Evolutionary conservation across 2,113 vertebrate genomes (phyloP).

Genomic region (Dasyornis broadbenti): DNA sequence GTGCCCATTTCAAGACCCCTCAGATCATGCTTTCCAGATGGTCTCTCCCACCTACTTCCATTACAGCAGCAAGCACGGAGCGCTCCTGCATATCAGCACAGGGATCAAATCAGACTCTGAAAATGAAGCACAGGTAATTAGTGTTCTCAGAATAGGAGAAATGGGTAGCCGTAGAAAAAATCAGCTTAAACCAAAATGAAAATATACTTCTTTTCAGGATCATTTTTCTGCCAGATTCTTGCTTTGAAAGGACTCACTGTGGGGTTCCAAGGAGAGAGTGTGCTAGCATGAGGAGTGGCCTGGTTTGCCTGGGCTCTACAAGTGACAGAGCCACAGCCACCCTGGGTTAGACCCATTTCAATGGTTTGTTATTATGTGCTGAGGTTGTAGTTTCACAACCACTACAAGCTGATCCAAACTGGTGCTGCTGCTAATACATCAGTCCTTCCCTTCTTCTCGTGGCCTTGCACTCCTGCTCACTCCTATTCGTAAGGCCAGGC

Average conservation of each 20-base stretch:
- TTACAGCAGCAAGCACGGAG: neutral
- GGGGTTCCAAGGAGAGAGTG: neutral
- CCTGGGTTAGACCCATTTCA: neutral
- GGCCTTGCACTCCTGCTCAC: neutral
- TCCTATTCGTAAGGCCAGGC: neutral
- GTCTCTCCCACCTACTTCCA: neutral
- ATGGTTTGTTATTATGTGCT: neutral
- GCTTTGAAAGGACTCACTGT: neutral
- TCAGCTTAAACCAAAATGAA: neutral
- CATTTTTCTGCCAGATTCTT: neutral
- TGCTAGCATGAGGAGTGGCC: neutral
- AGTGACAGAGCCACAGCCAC: neutral
- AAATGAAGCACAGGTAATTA: neutral
- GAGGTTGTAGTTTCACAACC: neutral
- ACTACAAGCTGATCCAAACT: neutral
- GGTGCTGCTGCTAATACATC: neutral
- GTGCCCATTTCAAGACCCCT: neutral
- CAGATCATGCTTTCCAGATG: neutral
- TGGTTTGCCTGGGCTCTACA: neutral
- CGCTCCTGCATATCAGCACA: rapidly evolving
- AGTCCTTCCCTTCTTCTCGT: neutral
- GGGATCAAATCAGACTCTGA: neutral
- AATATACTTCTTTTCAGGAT: neutral
- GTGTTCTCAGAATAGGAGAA: neutral
- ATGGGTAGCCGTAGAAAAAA: neutral